phyloP scores from a whole-genome alignment of 1,140 invertebrate species.

The Neuroterus valhalla region DNA sequence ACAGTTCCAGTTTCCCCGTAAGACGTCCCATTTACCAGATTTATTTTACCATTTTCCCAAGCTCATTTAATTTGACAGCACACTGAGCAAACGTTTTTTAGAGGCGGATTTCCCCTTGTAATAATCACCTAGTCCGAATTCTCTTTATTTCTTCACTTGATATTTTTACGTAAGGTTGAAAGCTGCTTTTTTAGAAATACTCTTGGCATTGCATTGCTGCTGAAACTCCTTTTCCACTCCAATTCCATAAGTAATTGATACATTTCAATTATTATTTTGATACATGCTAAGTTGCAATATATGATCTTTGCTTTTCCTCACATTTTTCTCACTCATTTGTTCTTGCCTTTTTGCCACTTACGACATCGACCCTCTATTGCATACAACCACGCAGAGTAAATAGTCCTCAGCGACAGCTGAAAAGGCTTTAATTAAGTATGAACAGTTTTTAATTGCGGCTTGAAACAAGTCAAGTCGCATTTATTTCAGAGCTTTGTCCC shows the following conservation, averaged over 20 bases:
- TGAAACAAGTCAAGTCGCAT: constrained; percentile 48
- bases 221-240: too few relatives aligned
- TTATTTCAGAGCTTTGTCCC: constrained; percentile 58
- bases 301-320: neutral
- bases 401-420: constrained; percentile 36
- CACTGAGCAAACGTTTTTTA: constrained; percentile 33
- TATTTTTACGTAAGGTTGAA: constrained; percentile 21
- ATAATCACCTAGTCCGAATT: too few relatives aligned
- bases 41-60: constrained; percentile 45
- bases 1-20: constrained; percentile 50
- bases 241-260: too few relatives aligned
- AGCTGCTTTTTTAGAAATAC: neutral
- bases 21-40: constrained; percentile 41
- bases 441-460: constrained; percentile 65
- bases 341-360: neutral
- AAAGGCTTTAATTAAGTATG: constrained; percentile 66
- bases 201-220: too few relatives aligned
- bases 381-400: neutral
- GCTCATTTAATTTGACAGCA: constrained; percentile 29
- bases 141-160: constrained; percentile 40
- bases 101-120: neutral
- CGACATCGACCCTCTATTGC: constrained; percentile 14
- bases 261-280: neutral
- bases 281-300: neutral
- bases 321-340: neutral